Evolutionary conservation across 2,113 vertebrate genomes (phyloP).

Genomic region (Chroicocephalus ridibundus): DNA sequence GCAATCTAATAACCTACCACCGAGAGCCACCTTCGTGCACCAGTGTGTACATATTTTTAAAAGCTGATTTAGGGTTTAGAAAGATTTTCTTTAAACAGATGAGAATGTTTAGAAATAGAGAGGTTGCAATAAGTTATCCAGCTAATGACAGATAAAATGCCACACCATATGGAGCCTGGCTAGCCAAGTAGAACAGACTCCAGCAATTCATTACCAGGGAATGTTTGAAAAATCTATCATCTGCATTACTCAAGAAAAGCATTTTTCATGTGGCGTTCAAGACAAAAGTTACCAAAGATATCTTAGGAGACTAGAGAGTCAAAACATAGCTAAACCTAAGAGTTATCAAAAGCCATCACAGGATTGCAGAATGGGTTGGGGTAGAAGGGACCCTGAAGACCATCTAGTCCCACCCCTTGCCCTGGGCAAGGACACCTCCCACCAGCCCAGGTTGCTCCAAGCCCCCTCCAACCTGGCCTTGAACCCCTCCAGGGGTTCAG

Average conservation of each 20-base stretch:
- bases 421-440: not conserved
- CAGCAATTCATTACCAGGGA: not conserved
- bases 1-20: not conserved
- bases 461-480: rapidly evolving
- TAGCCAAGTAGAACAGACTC: not conserved
- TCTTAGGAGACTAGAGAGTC: not conserved
- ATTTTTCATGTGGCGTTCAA: not conserved
- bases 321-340: not conserved
- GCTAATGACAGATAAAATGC: constrained; percentile 4
- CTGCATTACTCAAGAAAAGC: not conserved
- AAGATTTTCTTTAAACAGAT: not conserved
- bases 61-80: not conserved
- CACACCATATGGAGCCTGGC: not conserved
- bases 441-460: rapidly evolving
- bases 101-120: not conserved
- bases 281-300: not conserved
- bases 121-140: not conserved
- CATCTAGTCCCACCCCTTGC: rapidly evolving
- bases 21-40: not conserved
- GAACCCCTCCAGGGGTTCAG: not conserved
- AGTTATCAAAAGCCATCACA: not conserved
- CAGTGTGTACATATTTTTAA: not conserved
- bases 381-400: rapidly evolving
- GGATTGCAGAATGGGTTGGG: not conserved
- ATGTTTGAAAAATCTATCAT: not conserved